Conservation (phyloP, 2,113 vertebrate species). For the Pomatostomus ruficeps region DNA sequence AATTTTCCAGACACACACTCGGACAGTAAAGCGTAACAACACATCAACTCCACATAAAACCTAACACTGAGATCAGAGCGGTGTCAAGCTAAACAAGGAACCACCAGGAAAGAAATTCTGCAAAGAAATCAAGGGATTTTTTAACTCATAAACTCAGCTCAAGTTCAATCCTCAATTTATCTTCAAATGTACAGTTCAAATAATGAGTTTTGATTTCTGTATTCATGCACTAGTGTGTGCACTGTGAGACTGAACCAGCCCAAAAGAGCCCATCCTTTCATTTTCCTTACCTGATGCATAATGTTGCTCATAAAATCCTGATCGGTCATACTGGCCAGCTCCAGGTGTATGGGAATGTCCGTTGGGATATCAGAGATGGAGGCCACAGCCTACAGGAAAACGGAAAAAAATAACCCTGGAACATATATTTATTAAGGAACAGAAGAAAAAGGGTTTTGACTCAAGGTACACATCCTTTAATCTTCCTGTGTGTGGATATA, state of each 20-base stretch:
- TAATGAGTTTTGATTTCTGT: not conserved
- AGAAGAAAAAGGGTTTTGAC: not conserved
- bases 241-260: not conserved
- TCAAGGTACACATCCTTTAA: not conserved
- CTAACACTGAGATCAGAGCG: not conserved
- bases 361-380: slow-evolving; percentile 84
- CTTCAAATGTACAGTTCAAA: not conserved
- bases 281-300: slow-evolving; percentile 85
- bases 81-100: not conserved
- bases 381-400: slow-evolving; percentile 76
- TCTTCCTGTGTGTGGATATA: not conserved
- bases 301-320: slow-evolving; percentile 89
- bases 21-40: not conserved
- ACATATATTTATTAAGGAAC: not conserved
- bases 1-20: not conserved
- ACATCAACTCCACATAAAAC: not conserved
- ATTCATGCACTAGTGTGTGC: not conserved
- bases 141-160: not conserved
- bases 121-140: accelerated
- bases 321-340: slow-evolving; percentile 96
- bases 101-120: not conserved
- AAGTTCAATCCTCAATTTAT: not conserved
- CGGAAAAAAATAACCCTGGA: not conserved
- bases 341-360: slow-evolving; percentile 88
- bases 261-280: not conserved